Base-by-base conservation (phyloP, 1,140 invertebrate genomes). In the Eulimnadia texana region DNA sequence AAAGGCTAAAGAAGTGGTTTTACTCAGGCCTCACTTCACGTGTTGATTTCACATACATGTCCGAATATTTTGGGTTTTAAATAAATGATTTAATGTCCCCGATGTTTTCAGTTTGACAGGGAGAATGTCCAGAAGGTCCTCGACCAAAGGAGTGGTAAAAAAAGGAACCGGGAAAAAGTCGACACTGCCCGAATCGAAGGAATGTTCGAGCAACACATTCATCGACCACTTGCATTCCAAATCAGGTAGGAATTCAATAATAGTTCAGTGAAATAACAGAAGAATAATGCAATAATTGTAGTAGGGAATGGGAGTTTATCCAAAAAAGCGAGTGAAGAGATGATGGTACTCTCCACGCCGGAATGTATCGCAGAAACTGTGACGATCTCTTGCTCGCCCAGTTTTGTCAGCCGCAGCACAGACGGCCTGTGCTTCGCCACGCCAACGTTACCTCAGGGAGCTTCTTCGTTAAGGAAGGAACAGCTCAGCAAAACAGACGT, bases 361-460 rank as follows among this genome's bases (percentile, higher is more conserved):
- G 33, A 42, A 6, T 42, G 33, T 16, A 42, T 42, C 6, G 33
- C 33, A 6, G 33, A 16, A 16, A 42, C 33, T 9, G 33, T 42
- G 33, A 42, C 33, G 33, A 16, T 42, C 33, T 9, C 33, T 9
- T 42, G 33, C 16, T 9, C 33, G 6, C 33, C 33, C 33, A 16
- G 16, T 9, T 9, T 16, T 16, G 6, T 42, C 33, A 42, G 16
- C 33, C 6, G 33, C 6, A 42, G 16, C 33, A 6, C 16, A 20
- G 2, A 11, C 20, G 2, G 52, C 2, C 2, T 20, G 20, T 20
- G 3, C 25, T 54, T 23, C 2, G 52, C 58, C 33, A 50, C 58
- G 11, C 58, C 58, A 11, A 60, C 58, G n/a, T 25, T 60, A 60
- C 58, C 23, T 60, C 58, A 60, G 47, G 49, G 49, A 20, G 47